phyloP scores from a whole-genome alignment of 1,140 invertebrate species.

The Cyphomyrmex costatus region DNA sequence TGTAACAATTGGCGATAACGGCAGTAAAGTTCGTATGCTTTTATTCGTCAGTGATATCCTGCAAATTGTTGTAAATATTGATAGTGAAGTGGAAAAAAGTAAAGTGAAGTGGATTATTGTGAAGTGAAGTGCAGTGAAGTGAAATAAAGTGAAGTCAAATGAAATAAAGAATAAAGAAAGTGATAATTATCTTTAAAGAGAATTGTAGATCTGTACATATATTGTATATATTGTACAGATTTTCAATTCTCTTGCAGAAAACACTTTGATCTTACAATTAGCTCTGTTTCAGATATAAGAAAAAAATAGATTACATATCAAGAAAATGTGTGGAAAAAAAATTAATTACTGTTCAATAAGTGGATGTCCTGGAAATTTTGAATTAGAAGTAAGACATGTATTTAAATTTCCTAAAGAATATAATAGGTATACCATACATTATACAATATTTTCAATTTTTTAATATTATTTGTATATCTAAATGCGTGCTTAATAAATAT shows the following conservation, averaged over 20 bases:
- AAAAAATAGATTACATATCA: neutral
- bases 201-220: neutral
- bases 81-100: neutral
- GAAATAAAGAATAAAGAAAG: neutral
- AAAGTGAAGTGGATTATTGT: neutral
- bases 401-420: neutral
- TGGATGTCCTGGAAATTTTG: neutral
- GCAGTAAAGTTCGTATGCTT: too few species aligned
- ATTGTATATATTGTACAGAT: neutral
- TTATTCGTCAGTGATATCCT: neutral
- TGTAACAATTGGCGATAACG: too few species aligned
- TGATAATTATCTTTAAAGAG: neutral
- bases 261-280: conserved; percentile 13
- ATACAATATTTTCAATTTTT: neutral
- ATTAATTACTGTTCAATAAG: neutral
- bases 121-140: neutral
- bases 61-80: neutral
- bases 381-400: neutral
- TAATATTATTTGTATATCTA: neutral
- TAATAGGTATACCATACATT: neutral
- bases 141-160: neutral
- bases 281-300: neutral
- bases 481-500: neutral
- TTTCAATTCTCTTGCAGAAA: conserved; percentile 1
- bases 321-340: neutral